These are phyloP conservation scores for Alligator sinensis DNA, from an alignment of 2,113 vertebrate species.

Conservation along the genomic window DNA sequence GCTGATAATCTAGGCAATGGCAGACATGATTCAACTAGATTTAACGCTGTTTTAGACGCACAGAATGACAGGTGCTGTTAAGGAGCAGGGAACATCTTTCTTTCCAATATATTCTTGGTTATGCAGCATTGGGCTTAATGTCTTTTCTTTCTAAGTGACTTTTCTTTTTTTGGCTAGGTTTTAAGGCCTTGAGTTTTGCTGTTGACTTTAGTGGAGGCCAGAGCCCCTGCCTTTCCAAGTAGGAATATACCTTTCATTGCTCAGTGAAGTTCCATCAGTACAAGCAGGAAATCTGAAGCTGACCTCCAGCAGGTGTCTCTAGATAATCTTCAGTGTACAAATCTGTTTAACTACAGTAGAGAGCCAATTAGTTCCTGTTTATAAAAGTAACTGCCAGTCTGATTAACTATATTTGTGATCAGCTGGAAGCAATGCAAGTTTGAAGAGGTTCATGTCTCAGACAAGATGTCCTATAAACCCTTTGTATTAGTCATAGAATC, in stretches of 20 bases:
- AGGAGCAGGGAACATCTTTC: neutral
- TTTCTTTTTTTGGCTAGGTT: neutral
- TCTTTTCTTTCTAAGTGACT: neutral
- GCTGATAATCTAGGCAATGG: neutral
- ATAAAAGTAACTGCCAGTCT: neutral
- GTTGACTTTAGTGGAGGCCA: neutral
- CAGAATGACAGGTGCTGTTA: neutral
- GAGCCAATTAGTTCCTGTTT: neutral
- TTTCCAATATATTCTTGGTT: neutral
- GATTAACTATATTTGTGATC: neutral
- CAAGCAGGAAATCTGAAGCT: neutral
- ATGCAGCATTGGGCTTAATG: neutral
- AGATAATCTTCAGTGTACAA: neutral
- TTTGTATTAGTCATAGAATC: neutral
- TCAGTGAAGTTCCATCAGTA: neutral
- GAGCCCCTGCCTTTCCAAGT: neutral
- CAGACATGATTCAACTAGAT: neutral
- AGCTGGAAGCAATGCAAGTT: neutral
- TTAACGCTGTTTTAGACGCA: neutral
- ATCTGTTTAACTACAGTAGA: neutral
- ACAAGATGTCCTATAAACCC: neutral
- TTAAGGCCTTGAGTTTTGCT: neutral
- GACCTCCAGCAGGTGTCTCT: neutral
- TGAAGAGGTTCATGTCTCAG: neutral
- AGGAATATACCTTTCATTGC: neutral